Evolutionary conservation across 2,797 vertebrate species (phyloP), one percentile per base, ranked within the genome.

Genomic region (Urocyon cinereoargenteus): DNA sequence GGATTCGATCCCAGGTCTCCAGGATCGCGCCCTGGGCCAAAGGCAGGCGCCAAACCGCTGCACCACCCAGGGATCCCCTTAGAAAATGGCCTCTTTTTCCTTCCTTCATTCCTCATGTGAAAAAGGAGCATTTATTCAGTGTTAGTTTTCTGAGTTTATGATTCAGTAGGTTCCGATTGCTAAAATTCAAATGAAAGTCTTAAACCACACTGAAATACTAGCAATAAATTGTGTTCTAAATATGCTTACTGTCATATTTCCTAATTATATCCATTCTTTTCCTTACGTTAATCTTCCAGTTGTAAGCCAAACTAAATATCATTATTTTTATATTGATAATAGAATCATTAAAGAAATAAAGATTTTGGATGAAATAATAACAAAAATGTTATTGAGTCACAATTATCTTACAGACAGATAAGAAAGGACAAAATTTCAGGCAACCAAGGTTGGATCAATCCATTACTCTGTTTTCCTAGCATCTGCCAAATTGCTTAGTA

Each of bases 101-200:
- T 95, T 26, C 21, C 14, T 86, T 26, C 24, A 9, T 86, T 36
- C 14, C 3, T 85, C 9, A 12, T 66, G 14, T 73, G 40, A 34
- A 91, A 93, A 96, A 81, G 13, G 22, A 36, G 2, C 15, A 78
- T 3, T 81, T 55, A 84, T 79, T 94, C 28, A 73, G 22, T 75
- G 4, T 73, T 73, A 53, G 3, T 78, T 66, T 53, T 77, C 34
- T 78, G 55, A 94, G n/a, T 73, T 89, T 82, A 55, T 68, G 45
- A 66, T 62, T 92, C n/a, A 73, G 24, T 91, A 72, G 8, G 28
- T 22, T 88, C 19, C 18, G 26, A 59, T 75, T 90, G 26, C 53
- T 81, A 77, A 92, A 90, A 86, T 82, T 86, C 59, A 94, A 95
- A 59, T 4, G 28, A 18, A 86, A 51, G 34, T 90, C 34, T 96